Conservation (phyloP, 2,888 invertebrate species). For the Lasius platythorax region DNA sequence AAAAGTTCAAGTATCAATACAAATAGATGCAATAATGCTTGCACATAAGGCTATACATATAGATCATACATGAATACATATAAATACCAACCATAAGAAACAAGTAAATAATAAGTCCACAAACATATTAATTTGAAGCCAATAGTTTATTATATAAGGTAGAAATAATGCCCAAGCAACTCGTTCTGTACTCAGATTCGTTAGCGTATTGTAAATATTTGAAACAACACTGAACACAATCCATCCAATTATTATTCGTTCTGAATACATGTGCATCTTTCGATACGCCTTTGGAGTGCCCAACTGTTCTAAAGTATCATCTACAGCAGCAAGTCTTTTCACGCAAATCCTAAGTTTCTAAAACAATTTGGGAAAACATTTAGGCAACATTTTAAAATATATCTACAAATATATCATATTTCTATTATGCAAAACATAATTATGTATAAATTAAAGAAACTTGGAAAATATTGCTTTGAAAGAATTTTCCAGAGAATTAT, state of each 20-base stretch:
- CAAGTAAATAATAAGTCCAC: too few species aligned
- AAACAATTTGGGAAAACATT: not conserved
- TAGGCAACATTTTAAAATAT: not conserved
- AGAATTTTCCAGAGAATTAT: not conserved
- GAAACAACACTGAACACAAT: not conserved
- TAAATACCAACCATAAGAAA: not conserved
- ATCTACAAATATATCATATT: too few species aligned
- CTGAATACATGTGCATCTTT: not conserved
- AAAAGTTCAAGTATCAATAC: too few species aligned
- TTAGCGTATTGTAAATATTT: not conserved
- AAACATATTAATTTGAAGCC: too few species aligned
- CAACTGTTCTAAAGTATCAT: constrained; percentile 11
- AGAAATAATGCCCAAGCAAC: not conserved
- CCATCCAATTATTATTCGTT: not conserved
- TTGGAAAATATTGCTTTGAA: too few species aligned
- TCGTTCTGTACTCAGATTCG: not conserved
- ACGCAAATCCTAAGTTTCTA: constrained; percentile 5
- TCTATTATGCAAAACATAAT: too few species aligned
- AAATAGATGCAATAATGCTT: too few species aligned
- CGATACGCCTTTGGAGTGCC: not conserved
- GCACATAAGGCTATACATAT: too few species aligned
- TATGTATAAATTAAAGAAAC: too few species aligned
- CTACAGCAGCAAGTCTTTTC: not conserved
- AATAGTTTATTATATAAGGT: too few species aligned
- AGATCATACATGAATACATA: not conserved